Percentiles rank a stretch among this genome's conserved stretches.
These are phyloP conservation scores for Pygocentrus nattereri DNA, from an alignment of 2,797 vertebrate species.

Conservation along the genomic window DNA sequence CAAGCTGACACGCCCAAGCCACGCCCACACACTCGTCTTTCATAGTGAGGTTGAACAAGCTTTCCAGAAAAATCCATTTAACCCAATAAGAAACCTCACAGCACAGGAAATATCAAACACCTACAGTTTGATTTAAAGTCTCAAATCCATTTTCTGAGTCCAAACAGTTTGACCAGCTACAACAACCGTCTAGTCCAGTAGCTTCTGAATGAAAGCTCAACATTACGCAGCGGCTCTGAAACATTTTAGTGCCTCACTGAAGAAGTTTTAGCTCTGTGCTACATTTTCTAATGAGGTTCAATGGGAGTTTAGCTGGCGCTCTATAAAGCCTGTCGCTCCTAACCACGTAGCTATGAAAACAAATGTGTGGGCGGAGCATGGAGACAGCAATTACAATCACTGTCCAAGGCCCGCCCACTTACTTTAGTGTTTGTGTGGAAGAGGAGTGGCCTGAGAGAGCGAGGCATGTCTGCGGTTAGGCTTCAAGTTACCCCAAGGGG, in stretches of 20 bases:
- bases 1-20: neutral
- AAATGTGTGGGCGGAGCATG: neutral
- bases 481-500: conserved; percentile 82
- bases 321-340: neutral
- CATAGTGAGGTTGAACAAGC: too few species aligned
- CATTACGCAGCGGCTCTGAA: too few species aligned
- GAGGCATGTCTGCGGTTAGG: conserved; percentile 63
- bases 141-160: too few species aligned
- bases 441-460: conserved; percentile 59
- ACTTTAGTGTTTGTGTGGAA: conserved; percentile 66
- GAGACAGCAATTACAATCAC: neutral
- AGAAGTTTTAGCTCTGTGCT: neutral
- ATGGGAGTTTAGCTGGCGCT: neutral
- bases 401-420: neutral
- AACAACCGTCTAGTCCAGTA: too few species aligned
- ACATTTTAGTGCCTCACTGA: too few species aligned
- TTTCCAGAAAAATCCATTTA: too few species aligned
- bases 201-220: too few species aligned
- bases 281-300: neutral
- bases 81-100: neutral
- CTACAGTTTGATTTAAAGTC: neutral
- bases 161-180: too few species aligned
- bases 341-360: neutral
- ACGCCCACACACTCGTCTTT: neutral
- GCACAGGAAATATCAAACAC: neutral